Evolutionary conservation across 2,113 vertebrate genomes (phyloP).

Genomic region (Pandion haliaetus): DNA sequence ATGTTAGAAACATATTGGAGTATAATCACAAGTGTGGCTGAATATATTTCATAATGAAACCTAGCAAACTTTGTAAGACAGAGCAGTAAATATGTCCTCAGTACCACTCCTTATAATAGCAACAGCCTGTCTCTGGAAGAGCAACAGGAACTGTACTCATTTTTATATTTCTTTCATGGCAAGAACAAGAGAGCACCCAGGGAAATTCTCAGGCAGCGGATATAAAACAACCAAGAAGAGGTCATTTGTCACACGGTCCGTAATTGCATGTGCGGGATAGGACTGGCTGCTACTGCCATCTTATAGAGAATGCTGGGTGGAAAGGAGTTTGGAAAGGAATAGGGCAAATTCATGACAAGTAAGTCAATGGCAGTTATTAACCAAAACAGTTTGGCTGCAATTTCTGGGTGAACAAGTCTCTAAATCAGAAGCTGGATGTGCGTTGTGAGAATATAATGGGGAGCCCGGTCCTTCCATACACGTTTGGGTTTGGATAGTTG

Average conservation of each 20-base stretch:
- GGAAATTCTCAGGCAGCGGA: neutral
- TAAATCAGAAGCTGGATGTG: neutral
- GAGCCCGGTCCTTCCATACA: rapidly evolving
- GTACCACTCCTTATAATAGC: neutral
- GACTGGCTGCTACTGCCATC: neutral
- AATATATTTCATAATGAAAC: neutral
- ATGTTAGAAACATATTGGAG: neutral
- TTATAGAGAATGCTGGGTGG: rapidly evolving
- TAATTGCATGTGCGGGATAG: neutral
- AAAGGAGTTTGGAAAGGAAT: neutral
- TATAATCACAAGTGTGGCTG: neutral
- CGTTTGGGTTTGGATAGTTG: rapidly evolving
- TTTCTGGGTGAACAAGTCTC: neutral
- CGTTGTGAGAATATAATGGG: rapidly evolving
- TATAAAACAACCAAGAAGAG: neutral
- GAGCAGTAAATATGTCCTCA: neutral
- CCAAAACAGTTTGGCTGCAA: neutral
- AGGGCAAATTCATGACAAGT: neutral
- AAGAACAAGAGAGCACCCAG: neutral
- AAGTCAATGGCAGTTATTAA: neutral
- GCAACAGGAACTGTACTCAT: neutral
- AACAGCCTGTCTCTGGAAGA: neutral
- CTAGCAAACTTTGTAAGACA: neutral
- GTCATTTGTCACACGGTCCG: neutral
- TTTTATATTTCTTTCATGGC: neutral